Percentiles rank a stretch among this genome's conserved stretches.
Conservation (phyloP, 2,113 vertebrate genomes). For the Salminus brasiliensis region DNA sequence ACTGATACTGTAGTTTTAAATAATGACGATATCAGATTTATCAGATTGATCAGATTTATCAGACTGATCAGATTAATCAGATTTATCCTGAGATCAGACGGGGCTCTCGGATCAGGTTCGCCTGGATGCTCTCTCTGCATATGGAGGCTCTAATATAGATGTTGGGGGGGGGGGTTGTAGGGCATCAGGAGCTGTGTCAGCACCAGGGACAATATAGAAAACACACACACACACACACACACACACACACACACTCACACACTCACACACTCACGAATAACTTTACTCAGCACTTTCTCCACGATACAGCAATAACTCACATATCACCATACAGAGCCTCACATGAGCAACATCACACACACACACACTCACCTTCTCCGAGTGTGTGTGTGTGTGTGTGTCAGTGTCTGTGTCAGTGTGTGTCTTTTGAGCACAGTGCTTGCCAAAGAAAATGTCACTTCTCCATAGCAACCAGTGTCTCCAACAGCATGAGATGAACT, state of each 20-base stretch:
- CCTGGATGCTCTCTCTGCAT: no score
- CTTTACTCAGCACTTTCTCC: constrained; percentile 2
- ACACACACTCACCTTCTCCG: background rate
- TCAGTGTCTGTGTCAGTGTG: background rate
- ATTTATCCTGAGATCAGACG: no score
- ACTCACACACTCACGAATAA: background rate
- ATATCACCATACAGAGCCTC: background rate
- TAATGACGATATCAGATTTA: no score
- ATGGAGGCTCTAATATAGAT: background rate
- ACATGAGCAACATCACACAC: background rate
- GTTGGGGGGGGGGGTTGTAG: background rate
- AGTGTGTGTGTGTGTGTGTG: background rate
- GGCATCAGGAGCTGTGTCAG: constrained; percentile 4
- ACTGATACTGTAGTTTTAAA: no score
- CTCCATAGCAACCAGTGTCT: constrained; percentile 20
- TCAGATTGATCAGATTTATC: no score
- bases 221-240: constrained; percentile 7
- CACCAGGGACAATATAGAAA: background rate
- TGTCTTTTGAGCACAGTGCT: background rate
- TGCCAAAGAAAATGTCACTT: constrained; percentile 21
- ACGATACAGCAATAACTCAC: constrained; percentile 2
- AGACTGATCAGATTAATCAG: no score
- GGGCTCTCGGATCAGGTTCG: no score
- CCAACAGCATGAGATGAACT: background rate
- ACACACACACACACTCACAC: background rate